A percentile compares a stretch with the other conserved stretches of the same genome.
phyloP scores from a whole-genome alignment of 2,113 vertebrate species.

The Lepus europaeus region DNA sequence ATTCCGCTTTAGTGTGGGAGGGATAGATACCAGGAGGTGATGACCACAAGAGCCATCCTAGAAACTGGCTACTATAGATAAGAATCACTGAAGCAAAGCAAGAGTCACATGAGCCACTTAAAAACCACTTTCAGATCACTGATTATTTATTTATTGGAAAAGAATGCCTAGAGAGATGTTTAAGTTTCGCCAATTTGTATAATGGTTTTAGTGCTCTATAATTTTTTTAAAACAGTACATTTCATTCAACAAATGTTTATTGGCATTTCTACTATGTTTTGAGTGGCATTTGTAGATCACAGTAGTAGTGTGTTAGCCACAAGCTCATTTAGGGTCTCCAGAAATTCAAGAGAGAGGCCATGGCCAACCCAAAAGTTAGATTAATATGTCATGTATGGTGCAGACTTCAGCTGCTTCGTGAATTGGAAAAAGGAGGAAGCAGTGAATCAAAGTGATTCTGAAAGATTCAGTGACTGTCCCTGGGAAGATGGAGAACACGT shows the following conservation, averaged over 20 bases:
- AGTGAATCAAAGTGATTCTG: constrained; percentile 24
- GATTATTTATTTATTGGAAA: constrained; percentile 8
- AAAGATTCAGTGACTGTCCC: background rate
- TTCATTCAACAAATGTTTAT: constrained; percentile 41
- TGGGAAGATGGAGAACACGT: background rate
- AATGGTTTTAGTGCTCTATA: background rate
- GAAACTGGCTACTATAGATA: constrained; percentile 24
- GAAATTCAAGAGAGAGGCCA: constrained; percentile 34
- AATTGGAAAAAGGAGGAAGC: constrained; percentile 29
- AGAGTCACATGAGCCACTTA: constrained; percentile 29
- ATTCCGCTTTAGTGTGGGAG: background rate
- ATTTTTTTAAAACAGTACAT: constrained; percentile 45
- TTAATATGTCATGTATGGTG: background rate
- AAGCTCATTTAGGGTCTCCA: constrained; percentile 30
- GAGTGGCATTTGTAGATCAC: background rate
- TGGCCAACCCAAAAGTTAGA: constrained; percentile 28
- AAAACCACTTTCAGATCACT: background rate
- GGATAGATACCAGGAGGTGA: background rate
- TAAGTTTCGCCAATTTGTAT: constrained; percentile 41
- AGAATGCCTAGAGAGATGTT: background rate
- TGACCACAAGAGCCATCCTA: constrained; percentile 10
- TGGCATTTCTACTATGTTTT: background rate
- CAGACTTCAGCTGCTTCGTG: constrained; percentile 41
- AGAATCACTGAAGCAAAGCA: background rate
- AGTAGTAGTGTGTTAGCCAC: constrained; percentile 41